Conservation (phyloP, 2,888 invertebrate genomes). For the Tridacna crocea region DNA sequence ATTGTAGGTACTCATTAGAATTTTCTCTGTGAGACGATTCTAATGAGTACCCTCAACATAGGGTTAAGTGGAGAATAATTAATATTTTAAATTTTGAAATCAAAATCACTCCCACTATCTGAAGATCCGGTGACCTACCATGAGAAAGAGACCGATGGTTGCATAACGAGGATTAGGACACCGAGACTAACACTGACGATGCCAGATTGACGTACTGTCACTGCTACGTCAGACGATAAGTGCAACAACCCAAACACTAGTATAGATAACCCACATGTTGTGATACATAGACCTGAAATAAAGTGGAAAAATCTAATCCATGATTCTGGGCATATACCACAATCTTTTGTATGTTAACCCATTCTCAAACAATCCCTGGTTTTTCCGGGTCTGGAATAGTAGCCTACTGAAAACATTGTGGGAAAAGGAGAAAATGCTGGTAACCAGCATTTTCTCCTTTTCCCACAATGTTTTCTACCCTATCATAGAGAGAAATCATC, state of each 20-base stretch:
- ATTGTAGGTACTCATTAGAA: too few species aligned
- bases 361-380: too few species aligned
- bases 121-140: too few species aligned
- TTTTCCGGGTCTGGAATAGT: too few species aligned
- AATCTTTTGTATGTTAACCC: too few species aligned
- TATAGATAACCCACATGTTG: conserved; percentile 69
- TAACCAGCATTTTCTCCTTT: not conserved
- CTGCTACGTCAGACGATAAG: conserved; percentile 49
- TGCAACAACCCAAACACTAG: conserved; percentile 65
- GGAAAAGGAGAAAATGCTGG: not conserved
- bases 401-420: not conserved
- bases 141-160: conserved; percentile 67
- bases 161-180: conserved; percentile 67
- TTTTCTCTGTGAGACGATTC: too few species aligned
- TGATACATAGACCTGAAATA: conserved; percentile 73
- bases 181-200: conserved; percentile 66
- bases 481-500: too few species aligned
- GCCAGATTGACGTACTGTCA: conserved; percentile 60
- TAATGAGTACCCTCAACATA: too few species aligned
- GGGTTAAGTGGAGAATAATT: too few species aligned
- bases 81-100: too few species aligned
- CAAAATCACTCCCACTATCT: too few species aligned
- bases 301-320: not conserved
- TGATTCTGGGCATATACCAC: too few species aligned
- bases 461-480: not conserved